Conservation (phyloP, 2,113 vertebrate species). For the Crotalus tigris region DNA sequence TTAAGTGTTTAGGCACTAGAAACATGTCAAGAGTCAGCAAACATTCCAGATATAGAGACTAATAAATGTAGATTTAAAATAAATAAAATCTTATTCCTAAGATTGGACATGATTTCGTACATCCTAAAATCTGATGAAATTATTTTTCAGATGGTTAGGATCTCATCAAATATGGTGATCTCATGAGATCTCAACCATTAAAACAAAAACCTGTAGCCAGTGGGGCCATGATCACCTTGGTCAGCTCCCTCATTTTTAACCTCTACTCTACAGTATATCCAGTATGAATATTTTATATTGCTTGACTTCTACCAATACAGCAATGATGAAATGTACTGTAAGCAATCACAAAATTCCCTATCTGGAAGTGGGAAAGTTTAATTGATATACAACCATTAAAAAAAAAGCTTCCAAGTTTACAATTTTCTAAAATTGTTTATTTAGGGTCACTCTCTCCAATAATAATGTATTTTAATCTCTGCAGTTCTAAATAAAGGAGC, state of each 20-base stretch:
- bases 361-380: background rate
- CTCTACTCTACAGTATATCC: background rate
- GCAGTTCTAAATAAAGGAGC: background rate
- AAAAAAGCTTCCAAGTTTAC: background rate
- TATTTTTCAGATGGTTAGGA: background rate
- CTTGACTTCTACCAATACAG: background rate
- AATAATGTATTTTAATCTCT: background rate
- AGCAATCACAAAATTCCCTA: background rate
- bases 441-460: background rate
- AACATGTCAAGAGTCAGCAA: background rate
- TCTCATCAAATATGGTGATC: background rate
- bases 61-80: background rate
- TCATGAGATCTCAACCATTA: background rate
- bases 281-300: background rate
- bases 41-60: background rate
- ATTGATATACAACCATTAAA: background rate
- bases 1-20: background rate
- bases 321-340: background rate
- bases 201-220: background rate
- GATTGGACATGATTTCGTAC: background rate
- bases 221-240: background rate
- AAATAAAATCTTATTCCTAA: background rate
- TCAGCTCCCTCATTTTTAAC: background rate
- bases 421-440: background rate
- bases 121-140: background rate